A percentile compares a stretch with the other conserved stretches of the same genome.
Conservation (phyloP, 2,797 vertebrate species). For the Halcyon smyrnensis region DNA sequence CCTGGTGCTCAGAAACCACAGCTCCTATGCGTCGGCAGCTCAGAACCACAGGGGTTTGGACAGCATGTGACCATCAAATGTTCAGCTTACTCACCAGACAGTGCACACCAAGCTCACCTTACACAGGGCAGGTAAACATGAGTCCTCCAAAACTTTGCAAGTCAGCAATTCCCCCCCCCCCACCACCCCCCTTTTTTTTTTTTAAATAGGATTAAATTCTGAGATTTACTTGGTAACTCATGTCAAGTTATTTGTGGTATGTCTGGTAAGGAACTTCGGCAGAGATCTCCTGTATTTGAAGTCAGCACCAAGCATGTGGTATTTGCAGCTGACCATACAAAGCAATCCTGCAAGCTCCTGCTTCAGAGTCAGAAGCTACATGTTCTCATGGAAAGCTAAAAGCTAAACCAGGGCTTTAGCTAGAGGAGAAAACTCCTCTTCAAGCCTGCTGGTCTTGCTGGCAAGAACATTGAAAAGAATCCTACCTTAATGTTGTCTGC, state of each 20-base stretch:
- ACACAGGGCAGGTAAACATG: not conserved
- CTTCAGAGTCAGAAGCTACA: not conserved
- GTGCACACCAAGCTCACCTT: not conserved
- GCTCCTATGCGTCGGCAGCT: not conserved
- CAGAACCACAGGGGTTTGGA: not conserved
- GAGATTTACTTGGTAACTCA: not conserved
- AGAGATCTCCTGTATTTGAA: not conserved
- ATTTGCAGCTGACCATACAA: not conserved
- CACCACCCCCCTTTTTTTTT: not conserved
- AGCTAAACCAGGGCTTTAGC: not conserved
- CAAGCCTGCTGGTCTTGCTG: not conserved
- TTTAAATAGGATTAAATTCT: not conserved
- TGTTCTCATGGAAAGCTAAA: not conserved
- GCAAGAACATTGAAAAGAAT: not conserved
- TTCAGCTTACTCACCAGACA: not conserved
- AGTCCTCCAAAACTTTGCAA: not conserved
- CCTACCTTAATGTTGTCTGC: conserved; percentile 96
- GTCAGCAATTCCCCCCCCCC: not conserved
- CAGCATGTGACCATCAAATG: not conserved
- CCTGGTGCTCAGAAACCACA: conserved; percentile 19
- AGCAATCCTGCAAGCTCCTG: not conserved
- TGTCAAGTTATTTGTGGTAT: not conserved
- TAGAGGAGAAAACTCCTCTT: not conserved
- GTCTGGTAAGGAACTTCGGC: not conserved
- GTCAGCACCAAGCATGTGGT: not conserved